Conservation (phyloP, 2,888 invertebrate species). For the Xylocampa areola region DNA sequence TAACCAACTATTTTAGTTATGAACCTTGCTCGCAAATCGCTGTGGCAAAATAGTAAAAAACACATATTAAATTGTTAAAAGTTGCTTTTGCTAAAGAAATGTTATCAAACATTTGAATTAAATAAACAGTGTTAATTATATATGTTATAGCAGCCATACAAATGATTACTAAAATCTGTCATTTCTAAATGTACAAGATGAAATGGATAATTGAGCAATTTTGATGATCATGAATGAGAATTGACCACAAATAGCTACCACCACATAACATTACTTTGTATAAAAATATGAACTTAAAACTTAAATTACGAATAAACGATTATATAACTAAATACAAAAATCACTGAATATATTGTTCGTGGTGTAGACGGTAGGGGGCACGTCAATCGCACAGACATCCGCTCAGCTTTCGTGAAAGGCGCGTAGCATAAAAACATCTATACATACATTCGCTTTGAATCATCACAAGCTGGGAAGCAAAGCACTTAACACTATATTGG, state of each 20-base stretch:
- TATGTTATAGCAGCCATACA: too few species aligned
- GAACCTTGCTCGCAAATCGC: slow-evolving; percentile 50
- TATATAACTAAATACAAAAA: slow-evolving; percentile 42
- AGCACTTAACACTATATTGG: slow-evolving; percentile 64
- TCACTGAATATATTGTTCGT: slow-evolving; percentile 43
- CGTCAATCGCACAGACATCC: slow-evolving; percentile 16
- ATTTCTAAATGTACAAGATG: slow-evolving; percentile 48
- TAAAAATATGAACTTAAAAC: slow-evolving; percentile 55
- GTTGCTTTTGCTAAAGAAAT: slow-evolving; percentile 1
- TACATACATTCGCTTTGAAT: slow-evolving; percentile 53
- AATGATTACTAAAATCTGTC: slow-evolving; percentile 11
- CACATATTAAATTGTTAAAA: slow-evolving; percentile 14
- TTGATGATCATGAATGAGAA: slow-evolving; percentile 50
- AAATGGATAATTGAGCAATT: slow-evolving; percentile 58
- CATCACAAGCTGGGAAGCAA: slow-evolving; percentile 57
- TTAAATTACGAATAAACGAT: slow-evolving; percentile 51
- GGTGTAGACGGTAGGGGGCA: slow-evolving; percentile 31
- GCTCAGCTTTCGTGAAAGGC: slow-evolving; percentile 42
- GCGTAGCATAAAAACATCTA: slow-evolving; percentile 47
- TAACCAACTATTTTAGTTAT: too few species aligned
- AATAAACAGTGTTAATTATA: too few species aligned
- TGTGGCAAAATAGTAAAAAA: slow-evolving; percentile 19
- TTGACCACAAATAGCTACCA: slow-evolving; percentile 42
- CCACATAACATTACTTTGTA: slow-evolving; percentile 41
- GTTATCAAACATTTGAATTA: too few species aligned